Conservation (phyloP, 2,888 invertebrate species). For the Azorinus chamasolen region DNA sequence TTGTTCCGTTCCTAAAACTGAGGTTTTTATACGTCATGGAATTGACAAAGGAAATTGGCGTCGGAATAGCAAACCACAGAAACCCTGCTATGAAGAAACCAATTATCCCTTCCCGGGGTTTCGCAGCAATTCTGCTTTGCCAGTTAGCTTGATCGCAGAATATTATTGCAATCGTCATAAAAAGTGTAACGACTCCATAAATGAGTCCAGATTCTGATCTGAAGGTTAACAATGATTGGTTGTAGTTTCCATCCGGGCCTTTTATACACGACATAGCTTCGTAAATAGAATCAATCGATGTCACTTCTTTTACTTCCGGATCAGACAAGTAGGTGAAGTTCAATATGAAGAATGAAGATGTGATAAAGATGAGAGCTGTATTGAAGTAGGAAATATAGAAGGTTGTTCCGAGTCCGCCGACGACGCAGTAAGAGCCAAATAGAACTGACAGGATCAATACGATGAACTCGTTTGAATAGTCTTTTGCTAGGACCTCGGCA, state of each 20-base stretch:
- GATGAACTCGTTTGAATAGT: conserved; percentile 76
- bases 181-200: conserved; percentile 71
- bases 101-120: conserved; percentile 80
- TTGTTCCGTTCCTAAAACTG: conserved; percentile 67
- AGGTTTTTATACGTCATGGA: conserved; percentile 75
- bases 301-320: conserved; percentile 56
- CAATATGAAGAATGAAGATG: conserved; percentile 74
- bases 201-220: conserved; percentile 74
- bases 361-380: conserved; percentile 78
- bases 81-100: conserved; percentile 82
- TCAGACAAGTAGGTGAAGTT: conserved; percentile 68
- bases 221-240: conserved; percentile 74
- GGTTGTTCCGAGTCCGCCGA: conserved; percentile 83
- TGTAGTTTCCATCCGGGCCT: conserved; percentile 18
- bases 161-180: conserved; percentile 71
- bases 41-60: conserved; percentile 76
- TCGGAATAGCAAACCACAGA: conserved; percentile 84
- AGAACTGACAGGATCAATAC: conserved; percentile 77
- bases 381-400: conserved; percentile 85
- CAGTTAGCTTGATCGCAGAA: conserved; percentile 83
- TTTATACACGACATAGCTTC: conserved; percentile 69
- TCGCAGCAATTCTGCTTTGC: conserved; percentile 84
- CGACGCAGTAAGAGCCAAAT: conserved; percentile 79
- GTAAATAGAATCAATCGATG: conserved; percentile 65
- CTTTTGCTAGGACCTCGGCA: conserved; percentile 73